A percentile compares a stretch with the other conserved stretches of the same genome.
Evolutionary conservation across 2,888 invertebrate genomes (phyloP).

Genomic region (Mimachlamys varia): DNA sequence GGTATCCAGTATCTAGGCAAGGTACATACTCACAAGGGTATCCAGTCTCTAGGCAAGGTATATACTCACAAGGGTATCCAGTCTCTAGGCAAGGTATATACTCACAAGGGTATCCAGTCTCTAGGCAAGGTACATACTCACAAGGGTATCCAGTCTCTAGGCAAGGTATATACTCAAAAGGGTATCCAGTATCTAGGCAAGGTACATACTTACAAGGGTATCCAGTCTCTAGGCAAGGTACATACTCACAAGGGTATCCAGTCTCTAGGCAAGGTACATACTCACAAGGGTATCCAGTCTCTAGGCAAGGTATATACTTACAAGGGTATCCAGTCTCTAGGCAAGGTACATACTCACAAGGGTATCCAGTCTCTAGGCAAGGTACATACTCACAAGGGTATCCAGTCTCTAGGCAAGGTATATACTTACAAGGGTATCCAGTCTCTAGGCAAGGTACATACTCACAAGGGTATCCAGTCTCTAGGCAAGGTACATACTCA

Average conservation of each 20-base stretch:
- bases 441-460: conserved; percentile 73
- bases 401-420: conserved; percentile 72
- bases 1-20: conserved; percentile 73
- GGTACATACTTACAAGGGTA: no score
- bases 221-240: conserved; percentile 72
- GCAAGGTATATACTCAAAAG: no score
- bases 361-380: conserved; percentile 73
- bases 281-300: conserved; percentile 72
- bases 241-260: conserved; percentile 74
- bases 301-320: conserved; percentile 75
- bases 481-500: conserved; percentile 75
- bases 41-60: conserved; percentile 72
- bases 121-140: conserved; percentile 75
- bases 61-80: conserved; percentile 74
- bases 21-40: no score
- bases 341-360: no score
- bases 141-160: no score
- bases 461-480: conserved; percentile 72
- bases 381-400: no score
- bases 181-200: no score
- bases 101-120: conserved; percentile 72
- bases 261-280: conserved; percentile 73
- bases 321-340: conserved; percentile 73
- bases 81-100: conserved; percentile 73
- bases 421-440: conserved; percentile 74